These are phyloP conservation scores for Ammospiza nelsoni DNA, from an alignment of 2,113 vertebrate genomes.

Conservation along the genomic window DNA sequence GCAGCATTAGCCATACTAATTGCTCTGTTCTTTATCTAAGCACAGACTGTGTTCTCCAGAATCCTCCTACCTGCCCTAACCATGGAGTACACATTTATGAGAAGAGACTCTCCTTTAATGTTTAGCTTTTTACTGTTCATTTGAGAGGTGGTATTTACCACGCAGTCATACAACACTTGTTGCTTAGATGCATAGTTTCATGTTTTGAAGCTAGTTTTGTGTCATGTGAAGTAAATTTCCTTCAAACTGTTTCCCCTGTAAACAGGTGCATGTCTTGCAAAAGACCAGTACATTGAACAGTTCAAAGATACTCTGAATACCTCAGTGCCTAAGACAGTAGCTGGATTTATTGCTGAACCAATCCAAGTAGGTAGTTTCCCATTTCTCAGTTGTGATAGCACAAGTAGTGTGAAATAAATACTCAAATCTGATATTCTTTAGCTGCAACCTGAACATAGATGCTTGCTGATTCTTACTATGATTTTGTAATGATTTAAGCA, in stretches of 20 bases:
- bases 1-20: background rate
- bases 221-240: background rate
- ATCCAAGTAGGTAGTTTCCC: conserved; percentile 84
- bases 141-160: background rate
- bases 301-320: conserved; percentile 89
- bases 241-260: background rate
- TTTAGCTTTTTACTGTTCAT: background rate
- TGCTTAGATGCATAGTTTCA: background rate
- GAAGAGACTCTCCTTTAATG: background rate
- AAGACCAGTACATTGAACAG: conserved; percentile 86
- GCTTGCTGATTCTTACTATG: background rate
- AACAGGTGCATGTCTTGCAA: conserved; percentile 88
- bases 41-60: background rate
- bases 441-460: background rate
- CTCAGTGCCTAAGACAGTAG: conserved; percentile 80
- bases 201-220: background rate
- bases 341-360: conserved; percentile 93
- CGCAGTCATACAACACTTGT: background rate
- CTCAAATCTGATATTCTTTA: background rate
- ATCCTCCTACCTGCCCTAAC: background rate
- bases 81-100: background rate
- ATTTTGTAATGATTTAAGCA: background rate
- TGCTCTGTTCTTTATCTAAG: background rate
- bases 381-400: background rate
- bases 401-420: background rate